A percentile compares a stretch with the other conserved stretches of the same genome.
These are phyloP conservation scores for Microchrysa polita DNA, from an alignment of 2,888 invertebrate species.

Conservation along the genomic window DNA sequence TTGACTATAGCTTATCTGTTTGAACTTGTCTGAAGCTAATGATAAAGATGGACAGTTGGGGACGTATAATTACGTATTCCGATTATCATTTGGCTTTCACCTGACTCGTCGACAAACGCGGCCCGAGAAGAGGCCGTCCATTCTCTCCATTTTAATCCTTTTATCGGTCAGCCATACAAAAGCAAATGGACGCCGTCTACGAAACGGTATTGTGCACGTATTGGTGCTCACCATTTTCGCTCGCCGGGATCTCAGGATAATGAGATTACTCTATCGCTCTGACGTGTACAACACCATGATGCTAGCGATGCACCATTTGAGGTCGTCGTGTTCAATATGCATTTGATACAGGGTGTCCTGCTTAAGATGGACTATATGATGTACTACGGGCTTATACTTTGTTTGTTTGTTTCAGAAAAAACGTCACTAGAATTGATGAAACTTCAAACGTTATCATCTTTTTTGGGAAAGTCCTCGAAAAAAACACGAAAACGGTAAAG, in stretches of 20 bases:
- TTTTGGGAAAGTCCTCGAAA: too few relatives aligned
- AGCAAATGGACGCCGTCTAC: constrained; percentile 9
- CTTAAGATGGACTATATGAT: too few relatives aligned
- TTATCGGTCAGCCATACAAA: background rate
- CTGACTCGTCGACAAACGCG: background rate
- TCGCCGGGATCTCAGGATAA: background rate
- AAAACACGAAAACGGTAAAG: too few relatives aligned
- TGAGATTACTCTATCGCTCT: constrained; percentile 15
- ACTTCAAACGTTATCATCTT: too few relatives aligned
- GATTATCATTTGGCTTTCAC: background rate
- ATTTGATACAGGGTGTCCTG: background rate
- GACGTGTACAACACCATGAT: background rate
- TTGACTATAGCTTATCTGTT: too few relatives aligned
- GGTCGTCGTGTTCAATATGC: background rate
- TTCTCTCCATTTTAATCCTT: constrained; percentile 1
- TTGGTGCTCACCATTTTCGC: background rate
- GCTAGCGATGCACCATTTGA: background rate
- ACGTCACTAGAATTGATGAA: too few relatives aligned
- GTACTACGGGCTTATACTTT: too few relatives aligned
- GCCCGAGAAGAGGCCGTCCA: too few relatives aligned
- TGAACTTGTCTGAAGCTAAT: too few relatives aligned
- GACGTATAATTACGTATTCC: background rate
- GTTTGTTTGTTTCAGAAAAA: too few relatives aligned
- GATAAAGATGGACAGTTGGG: background rate
- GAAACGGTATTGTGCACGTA: background rate